phyloP scores from a whole-genome alignment of 2,797 vertebrate species.

The Intellagama lesueurii region DNA sequence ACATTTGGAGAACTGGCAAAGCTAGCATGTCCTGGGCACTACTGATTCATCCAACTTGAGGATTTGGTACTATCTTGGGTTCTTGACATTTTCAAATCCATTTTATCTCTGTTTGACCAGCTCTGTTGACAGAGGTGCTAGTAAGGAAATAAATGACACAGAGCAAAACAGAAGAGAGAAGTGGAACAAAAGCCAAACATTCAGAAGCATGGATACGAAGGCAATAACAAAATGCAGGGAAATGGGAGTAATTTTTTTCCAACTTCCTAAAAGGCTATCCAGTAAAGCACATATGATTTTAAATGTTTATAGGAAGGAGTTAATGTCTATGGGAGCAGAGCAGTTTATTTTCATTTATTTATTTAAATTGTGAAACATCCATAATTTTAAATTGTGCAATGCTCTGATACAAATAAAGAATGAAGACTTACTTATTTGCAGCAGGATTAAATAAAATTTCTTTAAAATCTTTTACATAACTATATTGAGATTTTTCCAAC shows the following conservation, averaged over 20 bases:
- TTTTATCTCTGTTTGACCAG: slow-evolving; percentile 56
- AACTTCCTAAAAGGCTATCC: background rate
- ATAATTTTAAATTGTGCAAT: no score
- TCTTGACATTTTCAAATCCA: background rate
- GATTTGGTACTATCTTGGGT: slow-evolving; percentile 2
- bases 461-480: no score
- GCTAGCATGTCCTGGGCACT: background rate
- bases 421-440: no score
- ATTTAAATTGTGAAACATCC: no score
- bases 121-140: background rate
- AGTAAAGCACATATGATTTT: background rate
- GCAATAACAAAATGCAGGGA: slow-evolving; percentile 16
- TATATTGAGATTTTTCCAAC: no score
- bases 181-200: background rate
- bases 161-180: background rate
- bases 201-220: slow-evolving; percentile 27
- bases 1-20: background rate
- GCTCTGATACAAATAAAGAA: no score
- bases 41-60: background rate
- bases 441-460: no score
- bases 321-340: slow-evolving; percentile 37
- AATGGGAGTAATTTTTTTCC: background rate
- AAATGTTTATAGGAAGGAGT: slow-evolving; percentile 38
- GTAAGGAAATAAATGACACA: background rate
- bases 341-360: slow-evolving; percentile 4